Evolutionary conservation across 2,113 vertebrate species (phyloP).

Genomic region (Salvelinus sp.): DNA sequence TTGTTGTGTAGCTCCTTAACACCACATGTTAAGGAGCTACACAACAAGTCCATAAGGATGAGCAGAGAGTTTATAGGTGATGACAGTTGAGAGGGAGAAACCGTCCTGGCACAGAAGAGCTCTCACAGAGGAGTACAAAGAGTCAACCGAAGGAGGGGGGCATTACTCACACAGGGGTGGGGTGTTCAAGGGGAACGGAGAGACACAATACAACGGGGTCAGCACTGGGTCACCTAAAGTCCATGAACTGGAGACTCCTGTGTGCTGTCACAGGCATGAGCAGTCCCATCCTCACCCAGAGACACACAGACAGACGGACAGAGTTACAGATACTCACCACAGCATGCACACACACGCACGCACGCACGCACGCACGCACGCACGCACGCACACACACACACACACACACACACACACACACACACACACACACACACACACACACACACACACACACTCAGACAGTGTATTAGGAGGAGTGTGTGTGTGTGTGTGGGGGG

Average conservation of each 20-base stretch:
- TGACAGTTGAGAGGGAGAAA: conserved; percentile 18
- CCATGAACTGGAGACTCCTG: conserved; percentile 75
- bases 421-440: background rate
- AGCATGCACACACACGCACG: no score
- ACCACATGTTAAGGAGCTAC: background rate
- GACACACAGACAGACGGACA: background rate
- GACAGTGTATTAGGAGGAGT: background rate
- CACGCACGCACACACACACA: background rate
- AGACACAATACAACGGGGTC: conserved; percentile 80
- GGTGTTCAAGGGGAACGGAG: conserved; percentile 80
- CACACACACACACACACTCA: background rate
- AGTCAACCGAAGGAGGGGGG: conserved; percentile 13
- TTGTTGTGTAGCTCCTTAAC: conserved; percentile 39
- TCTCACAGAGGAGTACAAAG: conserved; percentile 41
- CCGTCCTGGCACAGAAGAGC: conserved; percentile 24
- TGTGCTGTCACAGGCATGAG: background rate
- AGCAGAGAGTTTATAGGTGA: background rate
- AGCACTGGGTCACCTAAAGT: conserved; percentile 84
- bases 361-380: background rate
- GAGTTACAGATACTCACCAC: background rate
- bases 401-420: background rate
- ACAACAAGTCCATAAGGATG: no score
- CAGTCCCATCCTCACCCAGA: background rate
- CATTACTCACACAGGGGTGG: conserved; percentile 57
- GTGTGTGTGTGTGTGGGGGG: background rate